phyloP scores from a whole-genome alignment of 2,113 vertebrate genomes.

The Dasypus novemcinctus region DNA sequence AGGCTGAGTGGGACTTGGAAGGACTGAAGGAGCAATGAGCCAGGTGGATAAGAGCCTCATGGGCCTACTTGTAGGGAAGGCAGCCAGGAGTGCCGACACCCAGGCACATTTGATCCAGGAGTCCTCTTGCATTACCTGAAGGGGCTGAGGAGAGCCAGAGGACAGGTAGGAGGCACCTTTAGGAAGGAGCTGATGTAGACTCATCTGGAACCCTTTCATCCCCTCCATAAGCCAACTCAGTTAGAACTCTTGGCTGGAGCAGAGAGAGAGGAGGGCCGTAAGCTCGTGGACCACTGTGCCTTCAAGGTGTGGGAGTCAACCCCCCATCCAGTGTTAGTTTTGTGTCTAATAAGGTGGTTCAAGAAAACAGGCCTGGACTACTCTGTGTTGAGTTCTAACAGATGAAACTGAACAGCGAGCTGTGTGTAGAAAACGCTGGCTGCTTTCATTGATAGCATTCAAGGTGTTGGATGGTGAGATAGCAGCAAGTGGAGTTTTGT shows the following conservation, averaged over 20 bases:
- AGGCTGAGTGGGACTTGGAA: neutral
- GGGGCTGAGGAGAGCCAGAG: neutral
- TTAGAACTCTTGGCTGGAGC: neutral
- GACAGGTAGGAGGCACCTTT: neutral
- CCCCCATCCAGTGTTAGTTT: neutral
- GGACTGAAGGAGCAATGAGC: neutral
- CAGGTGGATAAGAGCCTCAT: neutral
- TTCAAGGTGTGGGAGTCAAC: fast-evolving
- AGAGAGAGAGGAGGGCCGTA: neutral
- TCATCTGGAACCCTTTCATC: neutral
- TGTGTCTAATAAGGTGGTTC: neutral
- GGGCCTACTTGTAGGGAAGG: neutral
- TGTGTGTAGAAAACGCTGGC: neutral
- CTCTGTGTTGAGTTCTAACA: neutral
- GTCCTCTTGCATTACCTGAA: neutral
- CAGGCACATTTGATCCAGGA: neutral
- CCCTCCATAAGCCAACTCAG: neutral
- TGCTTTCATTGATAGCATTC: neutral
- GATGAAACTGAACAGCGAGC: neutral
- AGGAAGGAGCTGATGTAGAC: neutral
- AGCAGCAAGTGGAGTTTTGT: neutral
- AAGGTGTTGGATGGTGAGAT: neutral
- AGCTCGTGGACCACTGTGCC: neutral
- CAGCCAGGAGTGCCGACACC: neutral
- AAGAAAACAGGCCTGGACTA: neutral